Conservation (phyloP, 1,140 invertebrate species). For the Leptopilina boulardi region DNA sequence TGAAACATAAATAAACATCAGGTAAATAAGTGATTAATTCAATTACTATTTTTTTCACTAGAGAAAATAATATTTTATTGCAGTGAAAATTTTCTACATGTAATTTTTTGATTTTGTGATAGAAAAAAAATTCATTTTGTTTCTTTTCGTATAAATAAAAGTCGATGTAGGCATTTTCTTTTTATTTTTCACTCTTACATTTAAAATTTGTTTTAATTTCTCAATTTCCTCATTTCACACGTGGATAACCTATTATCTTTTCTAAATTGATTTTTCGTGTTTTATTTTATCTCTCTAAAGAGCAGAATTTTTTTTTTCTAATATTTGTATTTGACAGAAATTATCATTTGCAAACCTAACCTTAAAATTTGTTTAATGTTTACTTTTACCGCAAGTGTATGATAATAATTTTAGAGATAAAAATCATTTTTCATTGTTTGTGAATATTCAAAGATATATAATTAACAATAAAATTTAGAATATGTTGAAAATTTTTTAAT, state of each 20-base stretch:
- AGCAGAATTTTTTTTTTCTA: not conserved
- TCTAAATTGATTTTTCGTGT: not conserved
- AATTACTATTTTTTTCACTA: no score
- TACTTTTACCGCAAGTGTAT: not conserved
- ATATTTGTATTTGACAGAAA: not conserved
- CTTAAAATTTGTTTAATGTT: not conserved
- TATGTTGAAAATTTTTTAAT: not conserved
- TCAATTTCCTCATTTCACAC: not conserved
- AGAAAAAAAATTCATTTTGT: no score
- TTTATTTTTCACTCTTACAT: not conserved
- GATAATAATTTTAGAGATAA: not conserved
- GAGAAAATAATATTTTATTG: no score
- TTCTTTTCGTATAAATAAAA: not conserved
- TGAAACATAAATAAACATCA: no score
- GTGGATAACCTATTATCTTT: not conserved
- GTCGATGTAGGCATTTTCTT: not conserved
- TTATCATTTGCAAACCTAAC: conserved; percentile 1
- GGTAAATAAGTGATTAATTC: no score
- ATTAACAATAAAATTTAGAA: not conserved
- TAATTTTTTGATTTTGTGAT: no score
- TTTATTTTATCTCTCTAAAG: not conserved
- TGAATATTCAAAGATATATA: not conserved
- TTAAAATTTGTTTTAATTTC: not conserved
- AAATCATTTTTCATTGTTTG: no score
- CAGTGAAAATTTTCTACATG: no score